These are phyloP conservation scores for Meles meles DNA, from an alignment of 2,113 vertebrate species.

Conservation along the genomic window DNA sequence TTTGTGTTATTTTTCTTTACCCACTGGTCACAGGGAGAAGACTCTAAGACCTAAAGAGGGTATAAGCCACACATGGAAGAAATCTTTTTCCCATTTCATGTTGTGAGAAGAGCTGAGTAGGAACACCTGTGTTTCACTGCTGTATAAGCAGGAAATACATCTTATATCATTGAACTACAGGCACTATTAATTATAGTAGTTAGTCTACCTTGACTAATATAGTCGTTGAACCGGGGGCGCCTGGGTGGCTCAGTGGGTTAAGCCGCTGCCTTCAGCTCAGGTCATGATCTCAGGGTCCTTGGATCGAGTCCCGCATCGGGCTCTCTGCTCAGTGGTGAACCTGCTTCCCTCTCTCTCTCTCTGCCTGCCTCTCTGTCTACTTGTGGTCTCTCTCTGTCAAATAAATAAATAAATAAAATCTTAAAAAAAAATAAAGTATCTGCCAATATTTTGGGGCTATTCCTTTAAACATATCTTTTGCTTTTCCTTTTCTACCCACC, in stretches of 20 bases:
- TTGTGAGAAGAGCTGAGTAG: neutral
- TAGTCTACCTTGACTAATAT: neutral
- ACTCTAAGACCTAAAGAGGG: neutral
- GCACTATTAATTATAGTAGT: neutral
- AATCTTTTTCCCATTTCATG: neutral
- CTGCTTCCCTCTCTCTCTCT: too few species aligned
- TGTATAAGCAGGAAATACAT: neutral
- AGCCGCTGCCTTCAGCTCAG: too few species aligned
- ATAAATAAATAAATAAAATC: too few species aligned
- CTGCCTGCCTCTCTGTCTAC: too few species aligned
- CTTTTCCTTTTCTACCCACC: neutral
- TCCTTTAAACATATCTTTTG: neutral
- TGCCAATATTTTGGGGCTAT: neutral
- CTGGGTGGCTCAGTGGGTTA: too few species aligned
- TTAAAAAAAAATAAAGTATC: conserved; percentile 35
- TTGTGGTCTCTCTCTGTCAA: too few species aligned
- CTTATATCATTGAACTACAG: neutral
- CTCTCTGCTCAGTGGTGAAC: too few species aligned
- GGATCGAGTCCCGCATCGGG: too few species aligned
- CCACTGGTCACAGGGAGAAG: neutral
- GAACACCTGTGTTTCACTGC: neutral
- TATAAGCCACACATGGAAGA: neutral
- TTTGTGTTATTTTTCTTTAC: neutral
- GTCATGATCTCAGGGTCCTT: too few species aligned
- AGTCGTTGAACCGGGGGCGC: neutral